Evolutionary conservation across 2,113 vertebrate genomes (phyloP).

Genomic region (Otolemur garnettii): DNA sequence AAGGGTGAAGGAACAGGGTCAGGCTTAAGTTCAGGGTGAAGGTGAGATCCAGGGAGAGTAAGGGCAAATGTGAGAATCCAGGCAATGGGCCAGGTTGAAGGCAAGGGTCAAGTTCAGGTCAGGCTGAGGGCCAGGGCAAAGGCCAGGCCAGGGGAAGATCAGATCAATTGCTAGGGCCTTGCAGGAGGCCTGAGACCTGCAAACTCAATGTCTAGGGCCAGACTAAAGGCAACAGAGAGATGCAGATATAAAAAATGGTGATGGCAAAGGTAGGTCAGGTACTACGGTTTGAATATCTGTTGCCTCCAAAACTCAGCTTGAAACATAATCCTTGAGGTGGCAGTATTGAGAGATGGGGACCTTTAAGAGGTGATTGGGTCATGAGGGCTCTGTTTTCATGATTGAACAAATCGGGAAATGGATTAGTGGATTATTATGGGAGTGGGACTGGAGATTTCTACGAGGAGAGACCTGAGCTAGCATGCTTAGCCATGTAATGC

Average conservation of each 20-base stretch:
- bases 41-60: no score
- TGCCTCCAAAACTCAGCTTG: neutral
- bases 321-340: neutral
- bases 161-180: neutral
- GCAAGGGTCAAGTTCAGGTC: neutral
- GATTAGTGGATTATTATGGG: no score
- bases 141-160: neutral
- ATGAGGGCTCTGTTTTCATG: neutral
- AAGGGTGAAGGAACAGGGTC: neutral
- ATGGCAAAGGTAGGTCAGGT: neutral
- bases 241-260: neutral
- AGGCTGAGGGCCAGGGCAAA: neutral
- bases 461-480: no score
- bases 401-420: no score
- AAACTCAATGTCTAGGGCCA: neutral
- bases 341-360: neutral
- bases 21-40: no score
- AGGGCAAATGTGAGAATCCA: neutral
- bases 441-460: no score
- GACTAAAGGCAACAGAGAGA: neutral
- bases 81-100: neutral
- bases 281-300: neutral
- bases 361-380: neutral
- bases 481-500: no score
- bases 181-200: no score